Conservation (phyloP, 2,113 vertebrate genomes). For the Prunella fulvescens region DNA sequence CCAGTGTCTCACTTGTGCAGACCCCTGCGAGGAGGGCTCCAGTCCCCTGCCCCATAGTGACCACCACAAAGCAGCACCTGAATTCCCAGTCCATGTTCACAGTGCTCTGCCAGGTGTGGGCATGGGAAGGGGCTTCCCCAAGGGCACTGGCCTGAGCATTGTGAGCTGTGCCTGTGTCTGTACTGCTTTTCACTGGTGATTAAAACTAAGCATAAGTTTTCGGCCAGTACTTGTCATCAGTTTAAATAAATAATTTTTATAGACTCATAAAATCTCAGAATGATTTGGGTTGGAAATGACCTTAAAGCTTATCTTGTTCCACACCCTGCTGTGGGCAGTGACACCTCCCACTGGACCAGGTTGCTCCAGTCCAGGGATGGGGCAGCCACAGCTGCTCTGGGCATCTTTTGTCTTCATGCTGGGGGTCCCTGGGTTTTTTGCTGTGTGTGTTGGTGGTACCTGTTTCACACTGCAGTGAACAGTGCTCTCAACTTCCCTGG, state of each 20-base stretch:
- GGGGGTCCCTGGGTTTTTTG: background rate
- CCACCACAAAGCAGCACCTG: background rate
- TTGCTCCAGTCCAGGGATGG: background rate
- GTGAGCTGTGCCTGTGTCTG: background rate
- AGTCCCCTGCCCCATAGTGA: background rate
- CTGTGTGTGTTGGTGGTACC: fast-evolving
- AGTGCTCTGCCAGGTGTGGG: background rate
- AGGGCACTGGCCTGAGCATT: background rate
- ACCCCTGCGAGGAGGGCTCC: background rate
- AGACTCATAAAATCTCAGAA: background rate
- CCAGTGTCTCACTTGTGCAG: background rate
- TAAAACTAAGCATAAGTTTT: background rate
- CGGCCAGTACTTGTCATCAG: too few species aligned
- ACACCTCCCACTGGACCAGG: background rate
- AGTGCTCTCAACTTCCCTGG: too few species aligned
- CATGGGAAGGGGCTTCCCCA: background rate
- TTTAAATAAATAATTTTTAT: background rate
- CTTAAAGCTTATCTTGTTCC: background rate
- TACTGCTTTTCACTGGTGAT: too few species aligned
- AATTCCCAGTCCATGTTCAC: background rate
- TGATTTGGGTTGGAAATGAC: background rate
- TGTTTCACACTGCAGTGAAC: fast-evolving
- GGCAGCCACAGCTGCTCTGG: background rate
- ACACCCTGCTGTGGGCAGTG: background rate
- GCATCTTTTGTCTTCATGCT: fast-evolving